Evolutionary conservation across 2,888 invertebrate genomes (phyloP), one percentile per base, ranked within the genome.

Genomic region (Melanostoma mellinum): DNA sequence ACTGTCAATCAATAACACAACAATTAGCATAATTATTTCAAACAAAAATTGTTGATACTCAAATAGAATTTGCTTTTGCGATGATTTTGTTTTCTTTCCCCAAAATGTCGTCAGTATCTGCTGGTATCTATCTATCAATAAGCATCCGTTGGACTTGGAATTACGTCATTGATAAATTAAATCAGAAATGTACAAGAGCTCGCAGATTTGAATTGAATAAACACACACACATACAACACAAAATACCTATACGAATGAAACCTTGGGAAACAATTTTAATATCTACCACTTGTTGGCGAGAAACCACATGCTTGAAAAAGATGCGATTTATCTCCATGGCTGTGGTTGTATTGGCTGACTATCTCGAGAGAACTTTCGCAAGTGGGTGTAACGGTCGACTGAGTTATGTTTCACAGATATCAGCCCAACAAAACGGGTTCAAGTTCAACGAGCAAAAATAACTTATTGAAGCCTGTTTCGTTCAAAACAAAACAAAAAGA

Each of bases 121-220:
- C 20, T 20, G 20, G 20, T 20, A 20, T 20, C 20, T 20, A 20
- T 20, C 20, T 20, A 20, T 20, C 20, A 20, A 20, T 20, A 20
- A 20, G 20, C 20, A 20, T 20, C 20, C 20, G 20, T 20, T 20
- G 20, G 20, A 20, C 20, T 20, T 20, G 20, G 36, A 30, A 75
- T 75, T 67, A 75, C 74, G 74, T 75, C 74, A 75, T 75, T 58
- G 74, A 65, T 50, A 65, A 74, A 74, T 58, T 67, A 58, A 74
- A 67, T 74, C 65, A 48, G 42, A 72, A 38, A 20, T 20, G 20
- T 20, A 20, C 20, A 20, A 20, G 20, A 20, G 20, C 20, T 20
- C 20, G 20, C 20, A 20, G 20, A 20, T 20, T 20, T 20, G 20
- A 1, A 20, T 20, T 20, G 20, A 20, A 20, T 20, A 63, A 44